These are phyloP conservation scores for Montifringilla adamsi DNA, from an alignment of 2,113 vertebrate genomes.

Conservation along the genomic window DNA sequence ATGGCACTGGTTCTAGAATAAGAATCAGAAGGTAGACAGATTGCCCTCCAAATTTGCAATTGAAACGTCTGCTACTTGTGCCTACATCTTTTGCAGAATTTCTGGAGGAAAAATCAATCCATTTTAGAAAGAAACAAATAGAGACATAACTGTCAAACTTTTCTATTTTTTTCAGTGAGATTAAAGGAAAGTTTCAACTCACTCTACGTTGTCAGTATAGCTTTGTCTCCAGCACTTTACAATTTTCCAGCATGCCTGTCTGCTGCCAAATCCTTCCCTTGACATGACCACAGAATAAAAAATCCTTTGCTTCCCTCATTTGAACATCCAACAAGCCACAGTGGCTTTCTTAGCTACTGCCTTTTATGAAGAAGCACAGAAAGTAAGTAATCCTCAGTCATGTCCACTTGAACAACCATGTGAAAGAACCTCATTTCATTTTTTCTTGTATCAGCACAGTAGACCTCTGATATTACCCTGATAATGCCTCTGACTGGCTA, in stretches of 20 bases:
- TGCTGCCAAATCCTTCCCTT: constrained; percentile 15
- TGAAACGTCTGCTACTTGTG: background rate
- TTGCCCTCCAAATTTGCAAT: background rate
- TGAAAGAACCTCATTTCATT: background rate
- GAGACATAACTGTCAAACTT: background rate
- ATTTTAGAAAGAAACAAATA: background rate
- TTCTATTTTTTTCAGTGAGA: background rate
- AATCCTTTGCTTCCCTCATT: background rate
- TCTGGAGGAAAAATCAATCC: background rate
- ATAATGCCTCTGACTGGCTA: background rate
- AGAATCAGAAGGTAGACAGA: background rate
- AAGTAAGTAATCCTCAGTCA: background rate
- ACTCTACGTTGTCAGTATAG: background rate
- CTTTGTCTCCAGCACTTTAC: background rate
- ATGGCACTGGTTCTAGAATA: background rate
- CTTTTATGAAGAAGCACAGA: background rate
- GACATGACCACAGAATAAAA: background rate
- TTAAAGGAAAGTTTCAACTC: background rate
- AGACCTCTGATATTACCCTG: background rate
- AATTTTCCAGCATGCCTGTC: background rate
- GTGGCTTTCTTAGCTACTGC: background rate
- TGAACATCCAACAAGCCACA: background rate
- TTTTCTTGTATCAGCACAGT: background rate
- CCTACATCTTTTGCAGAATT: background rate
- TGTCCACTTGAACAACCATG: background rate